Base-by-base conservation (phyloP, 2,888 invertebrate genomes). In the Agrotis ipsilon region DNA sequence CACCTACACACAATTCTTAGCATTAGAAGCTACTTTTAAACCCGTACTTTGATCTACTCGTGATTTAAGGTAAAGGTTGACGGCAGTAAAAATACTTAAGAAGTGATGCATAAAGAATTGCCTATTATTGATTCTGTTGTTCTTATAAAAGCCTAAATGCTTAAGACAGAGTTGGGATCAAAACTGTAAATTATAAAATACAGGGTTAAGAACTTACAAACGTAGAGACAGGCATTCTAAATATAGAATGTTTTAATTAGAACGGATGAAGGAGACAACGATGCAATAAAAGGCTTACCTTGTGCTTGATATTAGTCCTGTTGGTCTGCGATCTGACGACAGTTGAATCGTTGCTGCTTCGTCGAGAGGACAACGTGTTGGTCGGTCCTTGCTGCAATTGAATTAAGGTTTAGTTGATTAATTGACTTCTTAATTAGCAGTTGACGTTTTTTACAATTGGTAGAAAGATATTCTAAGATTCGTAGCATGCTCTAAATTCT, bases 301-400 rank as follows among this genome's bases (percentile, higher is more conserved):
- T 96, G 81, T 96, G 96, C 81, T 96, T 96, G 73, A 96, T 96
- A 80, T 96, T 96, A 5, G 94, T 93, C 72, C 96, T 93, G 82
- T 94, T 96, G 11, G 94, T 94, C 78, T 96, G 96, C 21, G 96
- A 92, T 62, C 96, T 92, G 78, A 96, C 96, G 21, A 96, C 96
- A 0, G 98, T 97, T 4, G 98, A 98, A 92, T 98, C 98, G 89
- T 98, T 98, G 84, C 98, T 98, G 91, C 98, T 98, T 85, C 98
- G 96, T 85, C 98, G 96, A 46, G 98, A 98, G 39, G 98, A 98
- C 86, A 98, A 94, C 49, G 97, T 96, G 81, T 97, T 97, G 58
- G 97, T 97, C 11, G 98, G 97, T 46, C 98, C 97, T 97, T 98
- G 97, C 97, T 97, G 94, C 61, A 96, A 93, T 65, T n/a, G 76